Base-by-base conservation (phyloP, 1,140 invertebrate genomes). In the Drosophila repletoides region DNA sequence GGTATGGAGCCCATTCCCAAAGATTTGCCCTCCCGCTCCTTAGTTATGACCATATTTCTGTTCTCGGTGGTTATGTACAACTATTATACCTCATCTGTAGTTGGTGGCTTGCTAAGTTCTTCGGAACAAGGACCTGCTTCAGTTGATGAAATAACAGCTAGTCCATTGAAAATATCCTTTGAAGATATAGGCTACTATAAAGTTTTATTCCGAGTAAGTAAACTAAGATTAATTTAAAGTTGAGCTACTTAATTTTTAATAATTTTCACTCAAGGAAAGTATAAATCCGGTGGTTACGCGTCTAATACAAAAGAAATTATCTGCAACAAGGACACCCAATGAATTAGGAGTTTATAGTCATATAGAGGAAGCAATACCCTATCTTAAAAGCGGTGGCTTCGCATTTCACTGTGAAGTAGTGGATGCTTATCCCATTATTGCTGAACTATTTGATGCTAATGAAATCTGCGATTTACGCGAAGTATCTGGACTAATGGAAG, bases 171-270 rank as follows among this genome's bases (percentile, higher is more conserved):
- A 53, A 53, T 90, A 24, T 89, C 88, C 0, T 89, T 90, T 38
- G 88, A 90, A 46, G 88, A 90, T 19, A 88, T 90, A 7, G 88
- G 88, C 3, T 90, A 90, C 64, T 86, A 90, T 19, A 90, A 90
- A 77, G 67, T 90, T 9, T 28, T 89, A 40, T 89, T 90, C 52
- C 43, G 52, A 45, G 88, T 90, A 61, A 87, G 79, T 65, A 4
- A 14, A n/a, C 4, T 36, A 4, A 6, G 0, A 3, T 6, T 21
- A 2, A 5, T 29, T 3, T 14, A 14, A n/a, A 40, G 17, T 12
- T 21, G 4, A 28, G 3, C 1, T 28, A n/a, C n/a, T 22, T 7
- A 1, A 45, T 19, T n/a, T 33, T 43, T 9, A 5, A 6, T 22
- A 1, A 21, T 17, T 45, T 12, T 14, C 14, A 15, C 17, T 5